Conservation (phyloP, 2,113 vertebrate species). For the Bufo bufo region DNA sequence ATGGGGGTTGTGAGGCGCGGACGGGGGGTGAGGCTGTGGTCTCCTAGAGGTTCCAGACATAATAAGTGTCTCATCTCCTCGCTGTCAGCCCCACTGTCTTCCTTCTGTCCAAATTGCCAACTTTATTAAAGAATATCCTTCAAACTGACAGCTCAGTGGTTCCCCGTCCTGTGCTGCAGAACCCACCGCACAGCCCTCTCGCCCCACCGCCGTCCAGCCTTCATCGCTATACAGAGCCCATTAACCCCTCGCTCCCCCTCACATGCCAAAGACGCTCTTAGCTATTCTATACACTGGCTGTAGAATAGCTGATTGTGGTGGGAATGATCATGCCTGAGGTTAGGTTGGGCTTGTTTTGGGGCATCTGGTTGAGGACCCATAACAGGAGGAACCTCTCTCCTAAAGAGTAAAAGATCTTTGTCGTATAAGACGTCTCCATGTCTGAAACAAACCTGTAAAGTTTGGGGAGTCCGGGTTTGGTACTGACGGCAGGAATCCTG, state of each 20-base stretch:
- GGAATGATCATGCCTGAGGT: background rate
- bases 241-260: background rate
- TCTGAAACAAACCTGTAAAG: slow-evolving; percentile 24
- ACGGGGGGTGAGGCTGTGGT: background rate
- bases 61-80: slow-evolving; percentile 33
- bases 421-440: background rate
- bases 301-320: background rate
- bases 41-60: slow-evolving; percentile 35
- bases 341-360: background rate
- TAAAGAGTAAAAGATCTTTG: background rate
- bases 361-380: background rate
- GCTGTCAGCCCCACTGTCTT: slow-evolving; percentile 34
- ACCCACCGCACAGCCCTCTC: background rate
- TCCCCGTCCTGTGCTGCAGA: slow-evolving; percentile 24
- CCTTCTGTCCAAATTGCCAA: slow-evolving; percentile 45
- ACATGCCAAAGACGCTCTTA: background rate
- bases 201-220: background rate
- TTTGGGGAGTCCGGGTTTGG: slow-evolving; percentile 50
- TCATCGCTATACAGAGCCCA: background rate
- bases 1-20: background rate
- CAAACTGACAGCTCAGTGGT: slow-evolving; percentile 45
- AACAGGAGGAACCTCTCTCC: too few species aligned
- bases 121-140: slow-evolving; percentile 56
- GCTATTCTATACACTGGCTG: too few species aligned
- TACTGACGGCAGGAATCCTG: slow-evolving; percentile 33